phyloP scores from a whole-genome alignment of 2,888 invertebrate genomes.

The Idaea aversata region DNA sequence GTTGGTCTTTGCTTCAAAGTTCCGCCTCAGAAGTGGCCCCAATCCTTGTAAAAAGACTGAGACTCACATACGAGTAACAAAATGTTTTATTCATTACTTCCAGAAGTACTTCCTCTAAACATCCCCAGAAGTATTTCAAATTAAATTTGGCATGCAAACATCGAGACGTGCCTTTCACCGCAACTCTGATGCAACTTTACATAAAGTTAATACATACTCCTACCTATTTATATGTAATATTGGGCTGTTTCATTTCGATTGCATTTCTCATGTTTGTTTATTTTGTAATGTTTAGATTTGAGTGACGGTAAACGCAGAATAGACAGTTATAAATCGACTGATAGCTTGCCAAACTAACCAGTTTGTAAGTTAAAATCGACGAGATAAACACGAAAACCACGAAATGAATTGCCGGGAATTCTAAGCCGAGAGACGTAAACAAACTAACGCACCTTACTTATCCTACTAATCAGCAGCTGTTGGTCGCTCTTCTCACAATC shows the following conservation, averaged over 20 bases:
- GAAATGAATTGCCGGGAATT: too few species aligned
- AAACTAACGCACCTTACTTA: too few species aligned
- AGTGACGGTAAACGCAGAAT: neutral
- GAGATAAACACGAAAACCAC: too few species aligned
- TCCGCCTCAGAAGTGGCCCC: slow-evolving; percentile 36
- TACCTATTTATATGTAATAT: neutral
- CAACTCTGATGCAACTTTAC: slow-evolving; percentile 11
- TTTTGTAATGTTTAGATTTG: neutral
- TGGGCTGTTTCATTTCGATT: neutral
- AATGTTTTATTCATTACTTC: slow-evolving; percentile 74
- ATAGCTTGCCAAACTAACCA: neutral
- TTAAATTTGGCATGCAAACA: slow-evolving; percentile 74
- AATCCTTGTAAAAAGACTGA: slow-evolving; percentile 38
- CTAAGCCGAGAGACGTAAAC: too few species aligned
- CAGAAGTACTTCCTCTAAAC: slow-evolving; percentile 59
- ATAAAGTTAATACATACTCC: neutral
- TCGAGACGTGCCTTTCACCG: slow-evolving; percentile 21
- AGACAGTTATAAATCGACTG: neutral
- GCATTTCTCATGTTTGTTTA: neutral
- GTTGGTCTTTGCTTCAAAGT: neutral
- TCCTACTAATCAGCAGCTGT: too few species aligned
- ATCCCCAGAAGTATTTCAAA: slow-evolving; percentile 63
- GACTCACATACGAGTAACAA: slow-evolving; percentile 63
- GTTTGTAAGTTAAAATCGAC: too few species aligned
- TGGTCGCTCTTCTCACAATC: too few species aligned